Evolutionary conservation across 2,797 vertebrate genomes (phyloP).

Genomic region (Danio kyathit): DNA sequence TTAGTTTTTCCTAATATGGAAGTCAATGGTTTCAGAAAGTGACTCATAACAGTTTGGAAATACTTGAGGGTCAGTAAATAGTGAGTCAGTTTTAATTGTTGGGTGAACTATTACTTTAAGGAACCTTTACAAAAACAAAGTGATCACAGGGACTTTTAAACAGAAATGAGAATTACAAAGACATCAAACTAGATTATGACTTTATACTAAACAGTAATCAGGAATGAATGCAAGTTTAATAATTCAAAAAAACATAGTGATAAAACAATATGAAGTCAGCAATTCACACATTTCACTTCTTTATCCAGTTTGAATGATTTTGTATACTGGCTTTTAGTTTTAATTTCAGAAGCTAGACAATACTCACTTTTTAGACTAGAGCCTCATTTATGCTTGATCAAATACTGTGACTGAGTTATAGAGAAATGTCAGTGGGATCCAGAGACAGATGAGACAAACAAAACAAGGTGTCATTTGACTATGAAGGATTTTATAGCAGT

Average conservation of each 20-base stretch:
- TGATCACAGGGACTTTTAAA: no score
- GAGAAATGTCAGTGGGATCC: background rate
- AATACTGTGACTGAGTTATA: background rate
- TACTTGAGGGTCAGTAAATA: no score
- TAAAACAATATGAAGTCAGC: background rate
- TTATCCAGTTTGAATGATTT: background rate
- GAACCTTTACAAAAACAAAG: no score
- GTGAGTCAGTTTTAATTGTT: no score
- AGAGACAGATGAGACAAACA: background rate
- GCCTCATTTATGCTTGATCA: background rate
- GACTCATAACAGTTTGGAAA: no score
- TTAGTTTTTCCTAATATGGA: no score
- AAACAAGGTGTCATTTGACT: background rate
- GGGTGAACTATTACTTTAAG: no score
- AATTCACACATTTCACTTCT: background rate
- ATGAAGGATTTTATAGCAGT: conserved; percentile 12
- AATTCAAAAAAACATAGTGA: background rate
- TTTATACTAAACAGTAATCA: background rate
- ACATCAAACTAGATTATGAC: background rate
- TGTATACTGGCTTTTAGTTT: background rate
- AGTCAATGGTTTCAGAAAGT: no score
- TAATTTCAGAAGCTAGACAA: background rate
- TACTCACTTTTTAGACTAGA: background rate
- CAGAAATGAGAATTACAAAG: background rate
- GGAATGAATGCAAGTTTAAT: background rate